A percentile compares a stretch with the other conserved stretches of the same genome.
phyloP scores from a whole-genome alignment of 2,888 invertebrate species.

The Plemyria rubiginata region DNA sequence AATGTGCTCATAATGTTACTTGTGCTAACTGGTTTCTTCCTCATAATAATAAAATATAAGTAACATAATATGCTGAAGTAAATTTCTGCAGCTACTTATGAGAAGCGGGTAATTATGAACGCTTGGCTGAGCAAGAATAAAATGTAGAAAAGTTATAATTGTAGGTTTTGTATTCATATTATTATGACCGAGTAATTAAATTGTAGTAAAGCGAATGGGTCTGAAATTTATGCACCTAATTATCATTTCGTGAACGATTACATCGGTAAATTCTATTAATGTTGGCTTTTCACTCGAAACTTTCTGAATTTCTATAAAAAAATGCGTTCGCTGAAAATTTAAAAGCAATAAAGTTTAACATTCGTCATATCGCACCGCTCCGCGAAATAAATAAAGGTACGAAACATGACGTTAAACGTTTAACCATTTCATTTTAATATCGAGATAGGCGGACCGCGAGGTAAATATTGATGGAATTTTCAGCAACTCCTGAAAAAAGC shows the following conservation, averaged over 20 bases:
- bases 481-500: conserved; percentile 40
- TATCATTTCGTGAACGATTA: background rate
- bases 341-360: conserved; percentile 6
- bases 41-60: background rate
- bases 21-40: background rate
- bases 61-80: background rate
- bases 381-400: conserved; percentile 24
- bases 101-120: background rate
- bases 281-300: background rate
- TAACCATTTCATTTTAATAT: conserved; percentile 48
- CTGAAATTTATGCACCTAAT: background rate
- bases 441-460: conserved; percentile 42
- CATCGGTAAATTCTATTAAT: background rate
- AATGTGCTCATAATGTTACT: background rate
- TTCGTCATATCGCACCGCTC: conserved; percentile 11
- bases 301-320: background rate
- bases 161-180: background rate
- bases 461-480: conserved; percentile 46
- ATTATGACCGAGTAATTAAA: background rate
- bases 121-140: background rate
- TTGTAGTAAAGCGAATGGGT: background rate
- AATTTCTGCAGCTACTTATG: background rate
- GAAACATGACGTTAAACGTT: conserved; percentile 7
- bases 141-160: background rate
- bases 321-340: background rate